Base-by-base conservation (phyloP, 2,888 invertebrate species). In the Amphimallon solstitiale region DNA sequence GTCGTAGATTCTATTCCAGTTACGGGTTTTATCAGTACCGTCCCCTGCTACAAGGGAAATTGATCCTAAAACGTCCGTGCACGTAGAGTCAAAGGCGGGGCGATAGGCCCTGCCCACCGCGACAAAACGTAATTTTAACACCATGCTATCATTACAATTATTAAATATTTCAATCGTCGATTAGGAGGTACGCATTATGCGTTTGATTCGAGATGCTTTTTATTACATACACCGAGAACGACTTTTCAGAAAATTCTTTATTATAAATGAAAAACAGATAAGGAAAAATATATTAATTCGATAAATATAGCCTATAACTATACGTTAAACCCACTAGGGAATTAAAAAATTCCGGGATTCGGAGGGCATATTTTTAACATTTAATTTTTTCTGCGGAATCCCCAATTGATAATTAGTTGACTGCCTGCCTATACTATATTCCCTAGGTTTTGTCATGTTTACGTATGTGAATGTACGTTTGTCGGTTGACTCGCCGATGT, bases 1-100 rank as follows among this genome's bases (percentile, higher is more conserved):
- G 56, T 43, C 56, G 56, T 56, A 21, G 56, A 56, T 56, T 56
- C 56, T 56, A 56, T 56, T 56, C 40, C 56, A 40, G 56, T 23
- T 56, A 10, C 40, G 23, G 40, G 40, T 23, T 56, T 56, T 56
- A 56, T 56, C 56, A 56, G 56, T 43, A 56, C 56, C 29, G 23
- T 38, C 23, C 56, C 51, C 23, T 14, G 38, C 14, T 1, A 23
- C 40, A 19, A n/a, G 40, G 40, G 23, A 56, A 40, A 40, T 2
- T 56, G 40, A 40, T 40, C 40, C 56, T 38, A 14, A 56, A 14
- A 2, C 5, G 5, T 1, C 5, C 6, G 2, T 1, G 7, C 1
- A 14, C 5, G 38, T 40, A 56, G 56, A 19, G 2, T 14, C 37
- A 23, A 40, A n/a, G 56, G 56, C 56, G 56, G 56, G 15, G 56